A percentile compares a stretch with the other conserved stretches of the same genome.
Evolutionary conservation across 1,140 invertebrate species (phyloP).

Genomic region (Drosophila tani): DNA sequence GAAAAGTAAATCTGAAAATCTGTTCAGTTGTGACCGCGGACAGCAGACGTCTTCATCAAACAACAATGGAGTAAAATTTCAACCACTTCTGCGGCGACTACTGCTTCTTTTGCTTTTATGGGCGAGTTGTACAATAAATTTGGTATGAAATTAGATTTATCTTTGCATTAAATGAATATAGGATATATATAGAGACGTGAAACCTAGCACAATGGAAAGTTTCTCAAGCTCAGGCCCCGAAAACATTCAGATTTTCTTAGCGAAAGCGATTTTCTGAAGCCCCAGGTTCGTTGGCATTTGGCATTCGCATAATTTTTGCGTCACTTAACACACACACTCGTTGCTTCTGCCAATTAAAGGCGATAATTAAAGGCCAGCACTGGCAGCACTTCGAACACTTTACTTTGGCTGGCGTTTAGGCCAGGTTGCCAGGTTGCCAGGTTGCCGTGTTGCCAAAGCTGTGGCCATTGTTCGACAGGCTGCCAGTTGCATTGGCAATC

Average conservation of each 20-base stretch:
- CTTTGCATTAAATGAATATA: conserved; percentile 44
- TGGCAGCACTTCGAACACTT: conserved; percentile 26
- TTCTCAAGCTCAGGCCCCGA: conserved; percentile 19
- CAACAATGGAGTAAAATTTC: conserved; percentile 38
- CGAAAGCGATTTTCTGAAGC: conserved; percentile 34
- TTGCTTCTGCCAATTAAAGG: conserved; percentile 56
- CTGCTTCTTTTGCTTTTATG: conserved; percentile 25
- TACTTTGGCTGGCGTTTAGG: conserved; percentile 32
- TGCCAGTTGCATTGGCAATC: conserved; percentile 49
- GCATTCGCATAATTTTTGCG: conserved; percentile 61
- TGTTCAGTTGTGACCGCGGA: conserved; percentile 65
- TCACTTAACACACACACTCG: conserved; percentile 52
- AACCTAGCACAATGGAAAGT: conserved; percentile 49
- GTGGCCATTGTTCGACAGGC: conserved; percentile 27
- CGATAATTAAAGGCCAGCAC: conserved; percentile 58
- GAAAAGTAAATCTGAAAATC: conserved; percentile 64
- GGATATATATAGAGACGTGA: conserved; percentile 30
- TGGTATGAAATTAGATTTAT: conserved; percentile 49
- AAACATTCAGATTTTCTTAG: conserved; percentile 30
- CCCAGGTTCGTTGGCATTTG: conserved; percentile 55
- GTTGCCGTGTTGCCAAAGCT: conserved; percentile 4
- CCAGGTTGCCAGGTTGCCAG: not conserved
- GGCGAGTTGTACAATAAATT: conserved; percentile 47
- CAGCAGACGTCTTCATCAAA: conserved; percentile 19
- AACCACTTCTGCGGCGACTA: not conserved